A percentile compares a stretch with the other conserved stretches of the same genome.
phyloP scores from a whole-genome alignment of 1,140 invertebrate genomes.

The Medauroidea extradentata region DNA sequence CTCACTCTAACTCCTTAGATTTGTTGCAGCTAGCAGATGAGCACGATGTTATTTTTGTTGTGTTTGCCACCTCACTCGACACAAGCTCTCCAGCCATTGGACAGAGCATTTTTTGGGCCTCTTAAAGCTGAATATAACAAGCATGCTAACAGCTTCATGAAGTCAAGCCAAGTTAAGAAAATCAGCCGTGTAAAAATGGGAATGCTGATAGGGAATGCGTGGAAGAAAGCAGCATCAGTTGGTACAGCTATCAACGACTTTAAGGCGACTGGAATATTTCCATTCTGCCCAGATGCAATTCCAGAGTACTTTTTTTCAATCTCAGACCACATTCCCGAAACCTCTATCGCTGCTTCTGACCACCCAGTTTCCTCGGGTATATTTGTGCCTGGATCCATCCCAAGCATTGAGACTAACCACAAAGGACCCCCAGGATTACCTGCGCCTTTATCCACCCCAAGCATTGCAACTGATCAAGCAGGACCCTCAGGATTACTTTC shows the following conservation, averaged over 20 bases:
- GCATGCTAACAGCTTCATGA: background rate
- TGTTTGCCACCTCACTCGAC: slow-evolving; percentile 33
- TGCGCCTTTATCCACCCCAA: too few relatives aligned
- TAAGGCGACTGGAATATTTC: slow-evolving; percentile 23
- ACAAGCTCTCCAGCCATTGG: slow-evolving; percentile 30
- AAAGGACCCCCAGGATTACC: too few relatives aligned
- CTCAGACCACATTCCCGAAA: too few relatives aligned
- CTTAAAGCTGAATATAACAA: slow-evolving; percentile 27
- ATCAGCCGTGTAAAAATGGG: slow-evolving; percentile 2
- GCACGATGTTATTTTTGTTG: slow-evolving; percentile 30
- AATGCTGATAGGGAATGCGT: slow-evolving; percentile 19
- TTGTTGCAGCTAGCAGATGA: slow-evolving; percentile 24
- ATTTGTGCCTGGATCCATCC: too few relatives aligned
- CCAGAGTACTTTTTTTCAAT: slow-evolving; percentile 15
- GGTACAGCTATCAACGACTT: slow-evolving; percentile 22
- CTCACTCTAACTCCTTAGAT: slow-evolving; percentile 22
- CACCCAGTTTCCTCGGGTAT: too few relatives aligned
- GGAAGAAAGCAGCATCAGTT: slow-evolving; percentile 18
- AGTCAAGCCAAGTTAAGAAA: slow-evolving; percentile 2
- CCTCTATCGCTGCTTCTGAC: too few relatives aligned
- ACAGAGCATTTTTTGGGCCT: slow-evolving; percentile 29
- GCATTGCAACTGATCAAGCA: too few relatives aligned
- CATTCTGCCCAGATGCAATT: slow-evolving; percentile 22
- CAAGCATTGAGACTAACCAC: too few relatives aligned
- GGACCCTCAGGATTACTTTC: too few relatives aligned